Conservation (phyloP, 1,140 invertebrate genomes). For the Batillaria attramentaria region DNA sequence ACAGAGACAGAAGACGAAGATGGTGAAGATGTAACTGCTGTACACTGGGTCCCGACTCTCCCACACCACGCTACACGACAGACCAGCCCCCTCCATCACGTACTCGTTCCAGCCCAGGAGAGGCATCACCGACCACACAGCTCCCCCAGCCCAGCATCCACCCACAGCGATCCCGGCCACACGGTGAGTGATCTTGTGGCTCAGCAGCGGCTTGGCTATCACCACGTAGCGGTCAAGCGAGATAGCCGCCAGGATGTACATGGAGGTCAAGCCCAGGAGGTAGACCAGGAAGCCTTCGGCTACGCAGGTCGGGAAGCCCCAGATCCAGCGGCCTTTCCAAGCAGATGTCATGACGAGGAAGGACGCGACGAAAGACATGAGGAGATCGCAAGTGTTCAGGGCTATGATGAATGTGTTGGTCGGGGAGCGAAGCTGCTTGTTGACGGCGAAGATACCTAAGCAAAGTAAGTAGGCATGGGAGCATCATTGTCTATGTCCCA, state of each 20-base stretch:
- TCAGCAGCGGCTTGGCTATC: conserved; percentile 53
- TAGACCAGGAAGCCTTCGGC: conserved; percentile 54
- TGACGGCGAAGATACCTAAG: conserved; percentile 48
- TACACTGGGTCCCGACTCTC: conserved; percentile 36
- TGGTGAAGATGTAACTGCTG: conserved; percentile 48
- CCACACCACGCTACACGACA: conserved; percentile 54
- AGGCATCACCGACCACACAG: conserved; percentile 49
- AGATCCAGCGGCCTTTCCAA: conserved; percentile 44
- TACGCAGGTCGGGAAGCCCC: conserved; percentile 43
- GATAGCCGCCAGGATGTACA: conserved; percentile 55
- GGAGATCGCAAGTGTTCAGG: conserved; percentile 49
- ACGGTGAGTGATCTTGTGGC: conserved; percentile 43
- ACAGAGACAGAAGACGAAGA: conserved; percentile 53
- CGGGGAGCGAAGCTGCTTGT: conserved; percentile 54
- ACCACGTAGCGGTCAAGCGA: conserved; percentile 59
- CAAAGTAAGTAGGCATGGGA: too few relatives aligned
- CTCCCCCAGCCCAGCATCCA: conserved; percentile 41
- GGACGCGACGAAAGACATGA: conserved; percentile 37
- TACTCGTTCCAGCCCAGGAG: conserved; percentile 56
- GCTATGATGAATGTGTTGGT: conserved; percentile 59
- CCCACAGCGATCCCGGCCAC: conserved; percentile 29
- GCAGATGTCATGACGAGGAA: conserved; percentile 38
- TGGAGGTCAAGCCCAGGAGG: conserved; percentile 51
- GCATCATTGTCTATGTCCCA: too few relatives aligned
- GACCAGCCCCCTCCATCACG: conserved; percentile 48